phyloP scores from a whole-genome alignment of 2,113 vertebrate genomes.

The Phoenicopterus ruber region DNA sequence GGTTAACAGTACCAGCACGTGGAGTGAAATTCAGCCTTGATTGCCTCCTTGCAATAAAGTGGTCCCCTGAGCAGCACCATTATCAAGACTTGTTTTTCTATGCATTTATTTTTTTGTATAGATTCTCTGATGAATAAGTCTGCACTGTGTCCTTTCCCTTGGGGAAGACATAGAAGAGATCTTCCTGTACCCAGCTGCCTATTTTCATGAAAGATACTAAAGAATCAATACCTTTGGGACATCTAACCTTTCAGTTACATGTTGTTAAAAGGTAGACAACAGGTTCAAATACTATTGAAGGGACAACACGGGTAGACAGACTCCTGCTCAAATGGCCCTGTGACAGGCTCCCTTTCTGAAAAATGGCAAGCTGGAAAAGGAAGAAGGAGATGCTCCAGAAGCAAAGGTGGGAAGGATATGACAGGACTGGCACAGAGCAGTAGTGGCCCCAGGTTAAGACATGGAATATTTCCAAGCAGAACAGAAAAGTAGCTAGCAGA shows the following conservation, averaged over 20 bases:
- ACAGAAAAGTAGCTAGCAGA: background rate
- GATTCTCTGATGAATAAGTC: background rate
- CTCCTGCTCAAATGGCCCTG: background rate
- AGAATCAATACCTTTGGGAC: background rate
- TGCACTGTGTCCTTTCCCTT: background rate
- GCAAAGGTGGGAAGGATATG: background rate
- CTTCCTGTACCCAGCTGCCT: background rate
- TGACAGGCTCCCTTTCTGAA: background rate
- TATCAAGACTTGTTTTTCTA: background rate
- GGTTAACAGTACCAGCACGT: background rate
- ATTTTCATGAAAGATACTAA: background rate
- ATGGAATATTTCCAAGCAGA: background rate
- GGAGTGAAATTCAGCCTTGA: background rate
- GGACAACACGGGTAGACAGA: background rate
- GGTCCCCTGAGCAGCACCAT: background rate
- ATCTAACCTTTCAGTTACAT: fast-evolving
- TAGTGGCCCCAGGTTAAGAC: background rate
- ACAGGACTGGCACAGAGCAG: background rate
- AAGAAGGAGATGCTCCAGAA: background rate
- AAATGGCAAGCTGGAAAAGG: background rate
- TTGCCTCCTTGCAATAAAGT: background rate
- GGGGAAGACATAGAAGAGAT: background rate
- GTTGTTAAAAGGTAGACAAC: background rate
- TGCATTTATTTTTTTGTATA: background rate
- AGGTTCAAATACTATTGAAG: background rate